Evolutionary conservation across 2,888 invertebrate species (phyloP).

Genomic region (Parnassius smintheus): DNA sequence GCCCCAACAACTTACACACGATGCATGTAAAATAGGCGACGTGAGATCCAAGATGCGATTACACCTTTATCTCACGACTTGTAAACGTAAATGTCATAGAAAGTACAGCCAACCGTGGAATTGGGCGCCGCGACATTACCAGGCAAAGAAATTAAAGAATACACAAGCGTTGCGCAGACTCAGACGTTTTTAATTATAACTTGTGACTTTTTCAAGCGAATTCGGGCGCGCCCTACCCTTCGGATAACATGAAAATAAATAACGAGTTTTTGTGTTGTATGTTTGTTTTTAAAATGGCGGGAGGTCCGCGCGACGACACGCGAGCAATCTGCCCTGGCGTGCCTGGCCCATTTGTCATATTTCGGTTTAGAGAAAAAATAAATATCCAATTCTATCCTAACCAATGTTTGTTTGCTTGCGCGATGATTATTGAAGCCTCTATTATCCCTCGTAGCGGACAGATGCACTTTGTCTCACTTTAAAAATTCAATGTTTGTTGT

Average conservation of each 20-base stretch:
- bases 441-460: constrained; percentile 67
- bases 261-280: constrained; percentile 77
- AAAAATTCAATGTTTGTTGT: constrained; percentile 43
- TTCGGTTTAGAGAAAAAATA: constrained; percentile 75
- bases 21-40: constrained; percentile 53
- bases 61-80: constrained; percentile 50
- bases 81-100: constrained; percentile 38
- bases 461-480: constrained; percentile 60
- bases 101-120: constrained; percentile 45
- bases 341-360: constrained; percentile 78
- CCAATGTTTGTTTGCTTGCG: constrained; percentile 76
- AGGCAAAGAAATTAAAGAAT: constrained; percentile 27
- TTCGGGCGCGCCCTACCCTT: constrained; percentile 75
- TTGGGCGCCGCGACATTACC: constrained; percentile 32
- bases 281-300: constrained; percentile 82
- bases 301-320: constrained; percentile 80
- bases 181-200: constrained; percentile 77
- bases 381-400: constrained; percentile 73
- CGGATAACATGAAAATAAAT: constrained; percentile 77
- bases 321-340: constrained; percentile 65
- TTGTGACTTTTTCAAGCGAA: constrained; percentile 77
- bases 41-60: constrained; percentile 56
- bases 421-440: constrained; percentile 71
- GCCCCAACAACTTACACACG: constrained; percentile 56
- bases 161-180: constrained; percentile 38